Percentiles rank a stretch among this genome's conserved stretches.
Conservation (phyloP, 1,140 invertebrate species). For the Heterodera carotae region DNA sequence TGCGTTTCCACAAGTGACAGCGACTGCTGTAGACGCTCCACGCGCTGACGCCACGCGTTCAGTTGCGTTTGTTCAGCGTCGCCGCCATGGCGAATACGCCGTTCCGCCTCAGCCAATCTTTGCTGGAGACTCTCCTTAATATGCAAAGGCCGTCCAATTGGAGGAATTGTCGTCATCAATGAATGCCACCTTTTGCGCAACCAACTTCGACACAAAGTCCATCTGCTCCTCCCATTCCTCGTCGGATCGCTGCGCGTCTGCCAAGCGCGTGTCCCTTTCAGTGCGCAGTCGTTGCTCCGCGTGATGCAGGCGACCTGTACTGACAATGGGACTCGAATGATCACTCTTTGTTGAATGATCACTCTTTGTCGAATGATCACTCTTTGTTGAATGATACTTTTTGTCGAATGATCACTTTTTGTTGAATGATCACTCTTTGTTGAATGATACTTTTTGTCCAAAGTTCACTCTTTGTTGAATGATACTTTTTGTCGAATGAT, state of each 20-base stretch:
- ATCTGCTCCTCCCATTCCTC: slow-evolving; percentile 25
- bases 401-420: no score
- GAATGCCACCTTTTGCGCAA: slow-evolving; percentile 6
- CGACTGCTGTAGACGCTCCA: not conserved
- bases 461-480: no score
- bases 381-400: no score
- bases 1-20: slow-evolving; percentile 4
- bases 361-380: no score
- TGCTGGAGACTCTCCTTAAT: slow-evolving; percentile 2
- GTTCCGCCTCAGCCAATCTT: slow-evolving; percentile 1
- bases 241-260: slow-evolving; percentile 10
- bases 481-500: no score
- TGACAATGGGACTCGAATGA: not conserved
- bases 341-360: no score
- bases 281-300: slow-evolving; percentile 15
- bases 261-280: slow-evolving; percentile 10
- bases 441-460: no score
- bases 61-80: not conserved
- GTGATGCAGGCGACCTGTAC: not conserved
- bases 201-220: not conserved
- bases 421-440: no score
- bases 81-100: not conserved
- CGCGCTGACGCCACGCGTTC: not conserved
- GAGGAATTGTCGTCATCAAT: not conserved
- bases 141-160: no score